These are phyloP conservation scores for Leptinotarsa juncta DNA, from an alignment of 2,888 invertebrate genomes.

Conservation along the genomic window DNA sequence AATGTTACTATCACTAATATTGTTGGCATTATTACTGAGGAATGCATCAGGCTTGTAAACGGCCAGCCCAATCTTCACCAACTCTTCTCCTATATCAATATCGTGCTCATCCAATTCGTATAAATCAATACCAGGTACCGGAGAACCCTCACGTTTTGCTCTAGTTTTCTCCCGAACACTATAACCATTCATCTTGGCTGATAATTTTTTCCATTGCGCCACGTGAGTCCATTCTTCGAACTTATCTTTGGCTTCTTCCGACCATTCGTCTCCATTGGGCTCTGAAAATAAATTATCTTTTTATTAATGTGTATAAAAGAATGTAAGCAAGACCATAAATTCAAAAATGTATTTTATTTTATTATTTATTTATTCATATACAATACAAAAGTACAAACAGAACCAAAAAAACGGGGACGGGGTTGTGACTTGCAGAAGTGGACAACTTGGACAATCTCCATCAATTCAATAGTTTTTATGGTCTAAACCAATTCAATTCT, in stretches of 20 bases:
- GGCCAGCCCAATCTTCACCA: constrained; percentile 73
- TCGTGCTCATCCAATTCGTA: constrained; percentile 77
- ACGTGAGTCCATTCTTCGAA: constrained; percentile 80
- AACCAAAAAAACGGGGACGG: too few species aligned
- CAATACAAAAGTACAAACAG: too few species aligned
- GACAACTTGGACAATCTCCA: too few species aligned
- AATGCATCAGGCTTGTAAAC: constrained; percentile 59
- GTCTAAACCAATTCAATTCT: too few species aligned
- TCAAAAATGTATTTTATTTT: too few species aligned
- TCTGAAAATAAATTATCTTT: constrained; percentile 51
- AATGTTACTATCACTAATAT: constrained; percentile 59
- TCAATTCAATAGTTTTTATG: too few species aligned
- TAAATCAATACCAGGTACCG: constrained; percentile 82
- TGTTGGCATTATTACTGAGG: constrained; percentile 49
- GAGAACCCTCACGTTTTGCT: constrained; percentile 74
- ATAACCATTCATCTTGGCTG: constrained; percentile 81
- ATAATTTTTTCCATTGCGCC: constrained; percentile 83
- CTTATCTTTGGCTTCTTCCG: constrained; percentile 72
- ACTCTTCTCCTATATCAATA: constrained; percentile 72
- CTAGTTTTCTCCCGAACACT: constrained; percentile 68
- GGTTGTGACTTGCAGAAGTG: too few species aligned
- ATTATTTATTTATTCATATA: too few species aligned
- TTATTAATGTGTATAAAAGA: background rate
- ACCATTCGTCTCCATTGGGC: constrained; percentile 70
- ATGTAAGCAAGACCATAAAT: background rate